Conservation (phyloP, 2,797 vertebrate species). For the Anas bahamensis region DNA sequence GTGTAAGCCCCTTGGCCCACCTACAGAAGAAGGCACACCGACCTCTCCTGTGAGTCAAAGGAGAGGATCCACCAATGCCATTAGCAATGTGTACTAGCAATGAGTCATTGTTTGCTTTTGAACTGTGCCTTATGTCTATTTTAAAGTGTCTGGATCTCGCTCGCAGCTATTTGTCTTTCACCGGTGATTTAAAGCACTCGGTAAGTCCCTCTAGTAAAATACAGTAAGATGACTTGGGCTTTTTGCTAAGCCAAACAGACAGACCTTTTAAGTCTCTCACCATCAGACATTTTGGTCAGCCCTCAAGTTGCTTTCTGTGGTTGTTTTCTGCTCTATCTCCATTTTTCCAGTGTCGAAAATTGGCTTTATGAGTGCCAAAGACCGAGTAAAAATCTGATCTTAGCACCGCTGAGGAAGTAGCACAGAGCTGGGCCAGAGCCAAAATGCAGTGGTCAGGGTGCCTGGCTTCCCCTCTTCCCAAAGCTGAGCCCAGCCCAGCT, state of each 20-base stretch:
- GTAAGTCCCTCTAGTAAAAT: slow-evolving; percentile 31
- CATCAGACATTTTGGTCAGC: not conserved
- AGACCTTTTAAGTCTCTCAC: not conserved
- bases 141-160: slow-evolving; percentile 33
- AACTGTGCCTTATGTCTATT: slow-evolving; percentile 45
- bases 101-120: slow-evolving; percentile 58
- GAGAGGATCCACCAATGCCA: slow-evolving; percentile 3
- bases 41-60: not conserved
- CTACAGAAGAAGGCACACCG: not conserved
- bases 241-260: not conserved
- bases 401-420: not conserved
- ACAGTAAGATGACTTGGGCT: not conserved
- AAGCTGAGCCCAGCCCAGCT: not conserved
- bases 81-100: slow-evolving; percentile 21
- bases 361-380: not conserved
- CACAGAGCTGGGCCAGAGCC: not conserved
- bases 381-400: not conserved
- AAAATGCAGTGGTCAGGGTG: rapidly evolving
- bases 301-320: not conserved
- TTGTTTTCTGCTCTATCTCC: not conserved
- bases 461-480: not conserved
- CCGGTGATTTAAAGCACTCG: slow-evolving; percentile 25
- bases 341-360: not conserved
- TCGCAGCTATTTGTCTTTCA: slow-evolving; percentile 37
- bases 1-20: not conserved